A percentile compares a stretch with the other conserved stretches of the same genome.
Evolutionary conservation across 2,113 vertebrate genomes (phyloP).

Genomic region (Anarrhichthys ocellatus): DNA sequence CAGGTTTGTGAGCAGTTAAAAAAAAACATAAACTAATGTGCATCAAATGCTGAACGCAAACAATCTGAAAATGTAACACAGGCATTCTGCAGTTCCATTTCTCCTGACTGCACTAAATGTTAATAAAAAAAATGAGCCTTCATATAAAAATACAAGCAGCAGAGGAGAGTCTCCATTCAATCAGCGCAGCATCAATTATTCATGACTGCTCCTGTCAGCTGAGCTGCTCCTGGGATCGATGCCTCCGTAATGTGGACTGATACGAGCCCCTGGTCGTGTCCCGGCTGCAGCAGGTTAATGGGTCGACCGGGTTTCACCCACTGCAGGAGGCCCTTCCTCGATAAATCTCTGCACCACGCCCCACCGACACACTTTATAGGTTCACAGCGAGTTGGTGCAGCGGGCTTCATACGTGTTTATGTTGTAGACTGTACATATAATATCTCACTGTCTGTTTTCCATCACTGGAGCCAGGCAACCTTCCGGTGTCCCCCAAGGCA

Average conservation of each 20-base stretch:
- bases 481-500: no score
- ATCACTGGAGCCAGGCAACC: neutral
- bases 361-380: constrained; percentile 11
- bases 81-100: neutral
- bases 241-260: constrained; percentile 74
- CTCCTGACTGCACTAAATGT: constrained; percentile 28
- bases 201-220: constrained; percentile 58
- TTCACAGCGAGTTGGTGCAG: neutral
- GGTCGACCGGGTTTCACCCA: constrained; percentile 63
- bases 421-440: neutral
- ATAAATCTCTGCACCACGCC: constrained; percentile 34
- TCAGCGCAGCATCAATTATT: constrained; percentile 80
- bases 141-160: constrained; percentile 57
- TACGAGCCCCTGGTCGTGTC: constrained; percentile 66
- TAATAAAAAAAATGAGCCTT: constrained; percentile 49
- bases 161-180: constrained; percentile 55
- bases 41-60: constrained; percentile 10
- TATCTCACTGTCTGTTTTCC: neutral
- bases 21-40: no score
- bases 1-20: neutral
- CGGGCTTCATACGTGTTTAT: neutral
- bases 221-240: constrained; percentile 77
- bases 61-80: constrained; percentile 20
- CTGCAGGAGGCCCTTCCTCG: constrained; percentile 59
- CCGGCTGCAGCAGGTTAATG: constrained; percentile 76